Base-by-base conservation (phyloP, 2,797 vertebrate genomes). In the Diplodus sargus region DNA sequence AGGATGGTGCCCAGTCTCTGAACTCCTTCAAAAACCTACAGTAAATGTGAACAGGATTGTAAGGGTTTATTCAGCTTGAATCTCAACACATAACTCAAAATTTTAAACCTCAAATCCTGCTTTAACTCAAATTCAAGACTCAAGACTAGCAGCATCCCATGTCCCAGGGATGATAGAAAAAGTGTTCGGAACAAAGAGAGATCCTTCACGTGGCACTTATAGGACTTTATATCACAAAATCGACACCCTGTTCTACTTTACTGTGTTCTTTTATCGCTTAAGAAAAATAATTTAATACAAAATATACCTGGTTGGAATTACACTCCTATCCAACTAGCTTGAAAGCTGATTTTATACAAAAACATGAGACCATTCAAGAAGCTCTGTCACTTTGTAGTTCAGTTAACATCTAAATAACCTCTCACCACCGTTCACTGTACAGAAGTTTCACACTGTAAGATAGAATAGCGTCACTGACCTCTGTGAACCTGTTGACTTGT, bases 1-100 rank as follows among this genome's bases (percentile, higher is more conserved):
- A 96, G 91, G 81, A 94, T 86, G 12, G 62, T 34, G 0, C 85
- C 94, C 57, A 96, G 66, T 59, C 88, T 92, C 70, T 94, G 92
- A 3, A 95, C 91, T 47, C 92, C 94, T 86, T 94, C 95, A 85
- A 96, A 96, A 25, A 95, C 90, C 95, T 96, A 16, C 25, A 84
- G 64, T 0, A 22, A 28, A 78, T 0, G 0, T 18, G 22, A 47
- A 79, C 3, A 81, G 10, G 20, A 4, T 45, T 34, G 11, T 2
- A 48, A 11, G 34, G 45, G 43, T 22, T 45, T 2, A 64, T 17
- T 20, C 1, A 45, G 20, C 48, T 59, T 11, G 39, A 17, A 48
- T 48, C 5, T 39, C 13, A 18, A 25, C 18, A 51, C 23, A 17
- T 20, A 30, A 2, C 43, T 39, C 2, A 1, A 39, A 39, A 39